A percentile compares a stretch with the other conserved stretches of the same genome.
Evolutionary conservation across 2,113 vertebrate genomes (phyloP).

Genomic region (Riparia riparia): DNA sequence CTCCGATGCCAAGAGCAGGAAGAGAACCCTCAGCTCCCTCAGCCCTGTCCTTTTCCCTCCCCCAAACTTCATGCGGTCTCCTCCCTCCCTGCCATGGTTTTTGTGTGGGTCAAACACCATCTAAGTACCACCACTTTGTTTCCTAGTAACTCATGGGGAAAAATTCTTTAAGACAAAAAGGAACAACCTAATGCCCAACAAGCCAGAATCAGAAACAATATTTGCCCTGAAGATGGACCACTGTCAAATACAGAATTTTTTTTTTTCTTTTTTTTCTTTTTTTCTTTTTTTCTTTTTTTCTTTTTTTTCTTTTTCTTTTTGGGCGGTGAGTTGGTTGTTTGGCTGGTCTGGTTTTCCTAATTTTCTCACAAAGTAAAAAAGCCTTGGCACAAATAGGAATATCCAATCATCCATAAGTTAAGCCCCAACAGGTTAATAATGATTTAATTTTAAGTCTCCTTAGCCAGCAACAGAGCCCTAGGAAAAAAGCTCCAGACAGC

Average conservation of each 20-base stretch:
- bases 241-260: not conserved
- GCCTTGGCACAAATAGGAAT: not conserved
- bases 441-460: not conserved
- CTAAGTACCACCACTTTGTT: too few relatives aligned
- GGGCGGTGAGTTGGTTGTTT: accelerated
- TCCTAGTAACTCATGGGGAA: too few relatives aligned
- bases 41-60: too few relatives aligned
- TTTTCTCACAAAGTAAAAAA: not conserved
- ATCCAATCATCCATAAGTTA: not conserved
- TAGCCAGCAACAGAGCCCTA: not conserved
- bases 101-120: too few relatives aligned
- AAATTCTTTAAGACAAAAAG: too few relatives aligned
- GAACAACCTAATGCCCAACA: too few relatives aligned
- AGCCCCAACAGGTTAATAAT: not conserved
- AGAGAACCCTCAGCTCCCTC: too few relatives aligned
- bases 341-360: not conserved
- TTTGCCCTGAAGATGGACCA: not conserved
- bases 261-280: not conserved
- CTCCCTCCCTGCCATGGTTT: too few relatives aligned
- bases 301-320: not conserved
- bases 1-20: too few relatives aligned
- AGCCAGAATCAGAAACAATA: not conserved
- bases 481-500: not conserved
- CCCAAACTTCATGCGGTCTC: too few relatives aligned
- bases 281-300: too few relatives aligned